These are phyloP conservation scores for Halocynthia aurantium DNA, from an alignment of 23 tunicate species.

Conservation along the genomic window DNA sequence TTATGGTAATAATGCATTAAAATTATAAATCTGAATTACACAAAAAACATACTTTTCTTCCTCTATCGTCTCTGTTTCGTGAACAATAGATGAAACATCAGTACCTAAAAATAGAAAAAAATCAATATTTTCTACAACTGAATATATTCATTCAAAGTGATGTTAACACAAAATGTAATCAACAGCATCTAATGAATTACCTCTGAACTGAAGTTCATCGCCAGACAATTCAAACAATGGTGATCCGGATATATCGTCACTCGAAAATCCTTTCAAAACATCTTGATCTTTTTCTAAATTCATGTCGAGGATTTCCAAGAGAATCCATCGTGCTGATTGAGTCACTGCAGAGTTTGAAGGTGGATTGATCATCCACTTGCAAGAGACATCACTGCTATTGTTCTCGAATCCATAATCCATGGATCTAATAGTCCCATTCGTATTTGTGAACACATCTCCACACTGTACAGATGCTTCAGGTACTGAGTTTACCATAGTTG, in stretches of 20 bases:
- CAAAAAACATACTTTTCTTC: neutral
- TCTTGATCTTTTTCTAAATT: neutral
- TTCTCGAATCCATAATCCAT: neutral
- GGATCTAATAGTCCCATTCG: neutral
- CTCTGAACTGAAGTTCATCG: neutral
- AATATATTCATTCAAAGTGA: too few relatives aligned
- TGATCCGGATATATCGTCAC: neutral
- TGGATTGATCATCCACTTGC: conserved; percentile 4
- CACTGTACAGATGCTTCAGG: neutral
- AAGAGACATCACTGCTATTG: neutral
- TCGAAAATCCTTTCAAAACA: neutral
- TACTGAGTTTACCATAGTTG: too few relatives aligned
- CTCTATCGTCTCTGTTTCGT: neutral
- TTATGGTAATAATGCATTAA: neutral
- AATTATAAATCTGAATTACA: neutral
- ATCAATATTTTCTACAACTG: too few relatives aligned
- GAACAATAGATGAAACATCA: neutral
- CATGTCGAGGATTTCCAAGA: neutral
- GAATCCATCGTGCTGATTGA: neutral
- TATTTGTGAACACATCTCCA: neutral
- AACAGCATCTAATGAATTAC: neutral
- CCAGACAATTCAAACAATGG: conserved; percentile 2
- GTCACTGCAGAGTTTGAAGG: neutral
- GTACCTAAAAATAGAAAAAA: too few relatives aligned
- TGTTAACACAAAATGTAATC: neutral